Conservation (phyloP, 1,140 invertebrate genomes). For the Pararge aegeria region DNA sequence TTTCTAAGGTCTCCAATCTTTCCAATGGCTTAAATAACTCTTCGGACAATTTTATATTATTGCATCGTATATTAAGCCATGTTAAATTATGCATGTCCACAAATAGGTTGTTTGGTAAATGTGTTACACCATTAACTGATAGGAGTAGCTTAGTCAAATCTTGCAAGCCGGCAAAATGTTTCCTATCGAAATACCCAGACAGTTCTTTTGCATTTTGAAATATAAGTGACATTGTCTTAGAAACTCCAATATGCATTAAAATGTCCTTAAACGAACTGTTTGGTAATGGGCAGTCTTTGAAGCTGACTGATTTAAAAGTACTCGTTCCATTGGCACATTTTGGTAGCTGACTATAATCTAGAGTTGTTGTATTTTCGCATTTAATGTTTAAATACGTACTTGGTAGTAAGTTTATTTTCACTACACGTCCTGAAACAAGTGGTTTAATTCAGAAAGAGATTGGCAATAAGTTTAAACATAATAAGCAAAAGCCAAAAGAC, state of each 20-base stretch:
- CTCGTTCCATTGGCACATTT: constrained; percentile 57
- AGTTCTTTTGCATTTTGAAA: constrained; percentile 76
- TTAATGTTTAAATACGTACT: constrained; percentile 66
- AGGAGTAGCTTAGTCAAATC: constrained; percentile 73
- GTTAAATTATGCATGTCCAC: constrained; percentile 79
- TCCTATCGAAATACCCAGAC: constrained; percentile 69
- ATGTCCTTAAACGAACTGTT: constrained; percentile 67
- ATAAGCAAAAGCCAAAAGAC: too few species aligned
- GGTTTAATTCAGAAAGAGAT: background rate
- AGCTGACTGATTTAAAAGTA: constrained; percentile 70
- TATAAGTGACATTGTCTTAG: constrained; percentile 64
- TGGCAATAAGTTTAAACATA: too few species aligned
- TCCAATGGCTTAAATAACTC: constrained; percentile 79
- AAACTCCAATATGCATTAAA: constrained; percentile 62
- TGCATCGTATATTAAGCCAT: constrained; percentile 81
- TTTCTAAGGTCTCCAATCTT: constrained; percentile 81
- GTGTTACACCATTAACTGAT: constrained; percentile 72
- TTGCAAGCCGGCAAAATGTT: constrained; percentile 78
- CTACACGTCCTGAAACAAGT: constrained; percentile 55
- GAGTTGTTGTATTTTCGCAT: constrained; percentile 60
- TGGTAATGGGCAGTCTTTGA: constrained; percentile 73
- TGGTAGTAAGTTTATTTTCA: constrained; percentile 66
- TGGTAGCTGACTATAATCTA: constrained; percentile 67
- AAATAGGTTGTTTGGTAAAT: constrained; percentile 82
- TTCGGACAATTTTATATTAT: constrained; percentile 80